Percentiles rank a stretch among this genome's conserved stretches.
Conservation (phyloP, 2,113 vertebrate species). For the Otolemur garnettii region DNA sequence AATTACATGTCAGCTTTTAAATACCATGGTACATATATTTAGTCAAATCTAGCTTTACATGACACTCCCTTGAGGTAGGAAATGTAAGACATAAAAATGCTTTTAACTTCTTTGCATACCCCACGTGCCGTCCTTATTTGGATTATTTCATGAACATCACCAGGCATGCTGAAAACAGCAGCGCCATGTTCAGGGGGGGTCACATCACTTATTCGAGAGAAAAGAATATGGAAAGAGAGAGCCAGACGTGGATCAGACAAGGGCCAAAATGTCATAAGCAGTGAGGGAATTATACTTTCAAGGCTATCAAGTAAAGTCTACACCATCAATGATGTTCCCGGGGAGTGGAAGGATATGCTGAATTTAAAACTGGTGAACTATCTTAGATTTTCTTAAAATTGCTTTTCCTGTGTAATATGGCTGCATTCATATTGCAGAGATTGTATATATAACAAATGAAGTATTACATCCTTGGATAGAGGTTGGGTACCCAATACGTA, state of each 20-base stretch:
- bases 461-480: not conserved
- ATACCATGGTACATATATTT: conserved; percentile 71
- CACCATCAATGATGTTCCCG: not conserved
- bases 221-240: conserved; percentile 59
- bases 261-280: not conserved
- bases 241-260: not conserved
- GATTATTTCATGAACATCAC: conserved; percentile 78
- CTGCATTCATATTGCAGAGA: not conserved
- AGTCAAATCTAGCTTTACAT: conserved; percentile 39
- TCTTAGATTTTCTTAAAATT: conserved; percentile 31
- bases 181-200: conserved; percentile 60
- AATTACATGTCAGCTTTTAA: conserved; percentile 73
- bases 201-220: conserved; percentile 58
- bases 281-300: conserved; percentile 62
- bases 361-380: conserved; percentile 41
- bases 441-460: conserved; percentile 45
- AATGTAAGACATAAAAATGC: conserved; percentile 29
- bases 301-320: conserved; percentile 41
- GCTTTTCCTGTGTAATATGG: conserved; percentile 16
- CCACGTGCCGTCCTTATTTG: conserved; percentile 63
- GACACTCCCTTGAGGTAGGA: conserved; percentile 58
- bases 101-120: not conserved
- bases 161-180: conserved; percentile 63
- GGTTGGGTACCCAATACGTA: conserved; percentile 7
- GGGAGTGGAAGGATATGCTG: not conserved